Evolutionary conservation across 2,113 vertebrate species (phyloP), one percentile per base, ranked within the genome.

Genomic region (Strix aluco): DNA sequence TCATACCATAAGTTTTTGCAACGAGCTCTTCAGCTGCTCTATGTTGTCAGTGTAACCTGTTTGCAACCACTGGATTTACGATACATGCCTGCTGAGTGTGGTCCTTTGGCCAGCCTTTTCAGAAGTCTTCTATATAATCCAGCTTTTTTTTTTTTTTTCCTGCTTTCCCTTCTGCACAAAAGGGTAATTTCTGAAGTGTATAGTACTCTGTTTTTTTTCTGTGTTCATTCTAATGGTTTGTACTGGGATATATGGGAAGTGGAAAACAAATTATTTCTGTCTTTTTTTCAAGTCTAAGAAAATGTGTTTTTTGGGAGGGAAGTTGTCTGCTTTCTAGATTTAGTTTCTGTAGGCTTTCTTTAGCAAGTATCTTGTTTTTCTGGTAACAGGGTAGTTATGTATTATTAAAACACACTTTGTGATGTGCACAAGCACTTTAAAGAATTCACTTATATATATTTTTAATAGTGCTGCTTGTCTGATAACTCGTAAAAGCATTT

Each of bases 401-500:
- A 5, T 75, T 69, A 36, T 29, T 92, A 72, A 78, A 88, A 54
- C 30, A 65, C 7, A 10, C 5, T 26, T 47, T 23, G 14, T 80
- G 40, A 59, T n/a, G 54, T 63, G 38, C 27, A 26, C 15, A 47
- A 74, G 4, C 29, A 13, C 62, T 71, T 61, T 54, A 32, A 70
- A 61, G 17, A 63, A 44, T 42, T 86, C 3, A 13, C 8, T 14
- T 5, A 10, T 70, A 10, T 47, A 8, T 11, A 5, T n/a, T 32
- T 49, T 65, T 40, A n/a, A 11, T 42, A 36, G 20, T 0, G 0
- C 21, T 69, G 29, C 54, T 58, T 51, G 18, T 49, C 54, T 54
- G 47, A 10, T 63, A 57, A 29, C 5, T 61, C 0, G 0, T 13
- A 6, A 32, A 77, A 46, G n/a, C 54, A 32, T 0, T 21, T 78